Percentiles rank a stretch among this genome's conserved stretches.
phyloP scores from a whole-genome alignment of 64 coral and sea anemone genomes.

The Anthopleura sola region DNA sequence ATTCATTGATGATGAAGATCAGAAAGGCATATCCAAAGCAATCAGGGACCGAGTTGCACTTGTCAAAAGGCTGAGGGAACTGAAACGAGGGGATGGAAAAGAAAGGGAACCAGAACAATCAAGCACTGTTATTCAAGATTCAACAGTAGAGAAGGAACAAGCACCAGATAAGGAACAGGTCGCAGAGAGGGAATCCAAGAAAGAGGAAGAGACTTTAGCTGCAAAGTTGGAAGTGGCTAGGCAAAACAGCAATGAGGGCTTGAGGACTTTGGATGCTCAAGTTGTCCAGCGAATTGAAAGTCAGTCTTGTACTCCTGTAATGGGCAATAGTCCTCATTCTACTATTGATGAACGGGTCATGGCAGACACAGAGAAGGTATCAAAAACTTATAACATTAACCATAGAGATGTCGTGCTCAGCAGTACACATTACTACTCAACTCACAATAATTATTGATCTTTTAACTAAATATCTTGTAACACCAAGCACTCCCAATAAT shows the following conservation, averaged over 20 bases:
- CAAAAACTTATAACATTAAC: no score
- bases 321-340: conserved; percentile 37
- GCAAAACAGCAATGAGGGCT: conserved; percentile 9
- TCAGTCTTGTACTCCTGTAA: not conserved
- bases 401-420: not conserved
- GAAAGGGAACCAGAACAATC: conserved; percentile 13
- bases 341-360: conserved; percentile 42
- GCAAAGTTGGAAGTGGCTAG: not conserved
- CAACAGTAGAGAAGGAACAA: conserved; percentile 7
- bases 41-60: conserved; percentile 69
- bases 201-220: conserved; percentile 24
- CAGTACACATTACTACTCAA: no score
- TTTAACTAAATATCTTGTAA: no score
- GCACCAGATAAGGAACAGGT: conserved; percentile 23
- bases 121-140: not conserved
- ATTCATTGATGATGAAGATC: conserved; percentile 88
- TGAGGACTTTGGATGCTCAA: not conserved
- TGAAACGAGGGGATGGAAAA: conserved; percentile 32
- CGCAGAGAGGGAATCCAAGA: conserved; percentile 22
- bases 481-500: no score
- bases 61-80: conserved; percentile 48
- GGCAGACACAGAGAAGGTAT: conserved; percentile 41
- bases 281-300: conserved; percentile 18
- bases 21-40: conserved; percentile 77
- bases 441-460: no score